Percentiles rank a stretch among this genome's conserved stretches.
Conservation (phyloP, 1,140 invertebrate genomes). For the Leptinotarsa lineolata region DNA sequence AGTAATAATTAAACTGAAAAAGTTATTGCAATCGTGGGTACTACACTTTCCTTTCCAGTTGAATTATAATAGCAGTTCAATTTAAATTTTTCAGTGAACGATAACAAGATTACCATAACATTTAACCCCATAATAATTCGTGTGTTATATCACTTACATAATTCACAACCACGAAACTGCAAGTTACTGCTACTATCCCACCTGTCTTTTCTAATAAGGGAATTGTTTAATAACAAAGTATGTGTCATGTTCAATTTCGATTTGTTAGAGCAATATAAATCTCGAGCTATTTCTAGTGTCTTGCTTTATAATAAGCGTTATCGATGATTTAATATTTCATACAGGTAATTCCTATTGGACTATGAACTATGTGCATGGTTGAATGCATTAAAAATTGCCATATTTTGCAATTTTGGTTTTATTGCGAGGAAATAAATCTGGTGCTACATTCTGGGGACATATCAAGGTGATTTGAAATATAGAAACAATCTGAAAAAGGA, state of each 20-base stretch:
- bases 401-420: too few species aligned
- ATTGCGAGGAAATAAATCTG: too few species aligned
- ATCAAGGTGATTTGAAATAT: too few species aligned
- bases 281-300: neutral
- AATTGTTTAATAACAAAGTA: neutral
- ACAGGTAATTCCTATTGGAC: neutral
- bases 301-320: neutral
- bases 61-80: neutral
- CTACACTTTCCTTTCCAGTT: neutral
- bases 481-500: too few species aligned
- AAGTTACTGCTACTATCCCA: neutral
- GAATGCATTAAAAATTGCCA: too few species aligned
- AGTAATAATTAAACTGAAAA: neutral
- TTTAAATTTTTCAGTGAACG: neutral
- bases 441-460: too few species aligned
- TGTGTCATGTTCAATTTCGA: neutral
- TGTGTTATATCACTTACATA: neutral
- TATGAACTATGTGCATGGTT: too few species aligned
- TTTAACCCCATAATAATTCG: neutral
- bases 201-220: neutral
- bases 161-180: neutral
- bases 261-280: neutral
- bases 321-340: slow-evolving; percentile 7
- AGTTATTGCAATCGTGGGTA: slow-evolving; percentile 1
- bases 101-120: neutral